These are phyloP conservation scores for Phortica okadai DNA, from an alignment of 2,888 invertebrate genomes.

Conservation along the genomic window DNA sequence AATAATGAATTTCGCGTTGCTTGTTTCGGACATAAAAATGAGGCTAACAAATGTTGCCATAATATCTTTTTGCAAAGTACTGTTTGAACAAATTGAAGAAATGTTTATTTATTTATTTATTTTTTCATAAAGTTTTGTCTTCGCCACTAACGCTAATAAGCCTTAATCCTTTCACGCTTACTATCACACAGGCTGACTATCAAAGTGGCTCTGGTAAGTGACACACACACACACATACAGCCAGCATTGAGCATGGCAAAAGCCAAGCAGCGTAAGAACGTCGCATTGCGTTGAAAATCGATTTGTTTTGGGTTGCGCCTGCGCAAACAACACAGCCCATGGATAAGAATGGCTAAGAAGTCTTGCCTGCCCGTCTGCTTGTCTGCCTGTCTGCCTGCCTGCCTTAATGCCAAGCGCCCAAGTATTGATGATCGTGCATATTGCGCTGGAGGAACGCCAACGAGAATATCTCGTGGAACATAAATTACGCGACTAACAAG, in stretches of 20 bases:
- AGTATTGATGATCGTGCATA: neutral
- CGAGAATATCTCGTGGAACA: constrained; percentile 72
- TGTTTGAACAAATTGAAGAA: no score
- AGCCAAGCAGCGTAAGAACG: constrained; percentile 47
- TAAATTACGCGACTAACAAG: constrained; percentile 75
- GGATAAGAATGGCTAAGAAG: constrained; percentile 69
- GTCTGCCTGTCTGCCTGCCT: neutral
- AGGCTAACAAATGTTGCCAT: neutral
- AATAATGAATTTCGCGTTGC: no score
- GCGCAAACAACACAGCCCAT: constrained; percentile 71
- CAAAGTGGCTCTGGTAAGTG: constrained; percentile 5
- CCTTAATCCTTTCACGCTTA: constrained; percentile 74
- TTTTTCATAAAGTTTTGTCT: constrained; percentile 46
- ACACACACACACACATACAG: neutral
- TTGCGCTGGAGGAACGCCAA: constrained; percentile 61
- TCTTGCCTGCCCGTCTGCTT: constrained; percentile 7
- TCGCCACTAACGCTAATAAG: constrained; percentile 66
- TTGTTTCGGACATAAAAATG: neutral
- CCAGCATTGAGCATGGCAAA: neutral
- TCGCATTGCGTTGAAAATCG: constrained; percentile 75
- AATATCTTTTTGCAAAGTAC: no score
- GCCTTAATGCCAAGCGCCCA: neutral
- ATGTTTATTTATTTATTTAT: no score
- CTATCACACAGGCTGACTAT: constrained; percentile 49
- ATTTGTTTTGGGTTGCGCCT: constrained; percentile 75